Percentiles rank a stretch among this genome's conserved stretches.
Conservation (phyloP, 2,113 vertebrate genomes). For the Callopanchax toddi region DNA sequence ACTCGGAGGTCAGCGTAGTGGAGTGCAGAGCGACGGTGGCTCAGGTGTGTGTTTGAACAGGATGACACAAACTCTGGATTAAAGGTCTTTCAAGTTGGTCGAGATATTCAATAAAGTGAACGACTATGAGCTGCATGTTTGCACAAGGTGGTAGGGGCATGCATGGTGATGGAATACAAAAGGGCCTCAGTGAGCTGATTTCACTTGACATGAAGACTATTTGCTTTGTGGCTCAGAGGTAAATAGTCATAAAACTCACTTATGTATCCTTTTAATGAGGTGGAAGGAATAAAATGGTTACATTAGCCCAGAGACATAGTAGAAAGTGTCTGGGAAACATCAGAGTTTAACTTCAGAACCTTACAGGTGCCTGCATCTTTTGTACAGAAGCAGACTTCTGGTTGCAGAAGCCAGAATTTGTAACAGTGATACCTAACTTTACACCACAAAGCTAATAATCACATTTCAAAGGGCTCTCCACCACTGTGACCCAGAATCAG, state of each 20-base stretch:
- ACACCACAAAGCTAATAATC: background rate
- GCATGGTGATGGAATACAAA: constrained; percentile 22
- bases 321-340: too few species aligned
- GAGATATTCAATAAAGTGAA: constrained; percentile 28
- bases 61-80: constrained; percentile 11
- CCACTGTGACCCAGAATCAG: constrained; percentile 27
- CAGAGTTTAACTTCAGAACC: too few species aligned
- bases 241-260: too few species aligned
- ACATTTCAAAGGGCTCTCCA: background rate
- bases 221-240: constrained; percentile 3
- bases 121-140: constrained; percentile 20
- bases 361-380: background rate
- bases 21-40: constrained; percentile 36
- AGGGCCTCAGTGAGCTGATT: constrained; percentile 46
- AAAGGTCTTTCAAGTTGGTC: constrained; percentile 60
- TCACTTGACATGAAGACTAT: constrained; percentile 13
- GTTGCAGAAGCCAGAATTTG: background rate
- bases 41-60: constrained; percentile 55
- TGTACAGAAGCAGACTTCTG: background rate
- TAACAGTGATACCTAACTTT: background rate
- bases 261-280: too few species aligned
- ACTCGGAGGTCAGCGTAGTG: constrained; percentile 58
- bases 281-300: too few species aligned
- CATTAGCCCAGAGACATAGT: background rate
- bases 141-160: constrained; percentile 27